phyloP scores from a whole-genome alignment of 2,888 invertebrate genomes.

The Acleris sparsana region DNA sequence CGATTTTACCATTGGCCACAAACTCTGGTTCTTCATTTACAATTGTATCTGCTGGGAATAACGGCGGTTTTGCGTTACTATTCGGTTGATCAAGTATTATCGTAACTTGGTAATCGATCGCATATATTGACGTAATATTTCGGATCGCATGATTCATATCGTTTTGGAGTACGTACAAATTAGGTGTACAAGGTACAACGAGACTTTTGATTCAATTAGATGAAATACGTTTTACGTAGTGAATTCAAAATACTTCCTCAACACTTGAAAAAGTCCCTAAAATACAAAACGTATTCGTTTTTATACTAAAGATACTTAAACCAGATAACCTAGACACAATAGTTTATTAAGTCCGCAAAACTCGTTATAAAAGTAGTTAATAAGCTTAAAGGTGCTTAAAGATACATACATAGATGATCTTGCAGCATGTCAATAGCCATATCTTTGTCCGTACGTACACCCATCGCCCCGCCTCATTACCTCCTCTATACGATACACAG shows the following conservation, averaged over 20 bases:
- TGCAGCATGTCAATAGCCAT: constrained; percentile 66
- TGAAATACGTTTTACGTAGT: constrained; percentile 62
- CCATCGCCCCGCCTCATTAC: constrained; percentile 79
- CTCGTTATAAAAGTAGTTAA: constrained; percentile 59
- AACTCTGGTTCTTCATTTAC: constrained; percentile 47
- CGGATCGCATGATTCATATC: constrained; percentile 73
- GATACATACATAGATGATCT: constrained; percentile 57
- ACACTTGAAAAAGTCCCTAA: not conserved
- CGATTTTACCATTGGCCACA: constrained; percentile 39
- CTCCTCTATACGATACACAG: constrained; percentile 71
- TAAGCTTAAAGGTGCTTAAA: constrained; percentile 59
- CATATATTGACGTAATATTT: constrained; percentile 67
- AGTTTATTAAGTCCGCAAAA: constrained; percentile 46
- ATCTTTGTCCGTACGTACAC: constrained; percentile 73
- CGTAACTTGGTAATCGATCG: constrained; percentile 49
- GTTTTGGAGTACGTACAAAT: constrained; percentile 63
- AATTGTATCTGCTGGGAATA: constrained; percentile 56
- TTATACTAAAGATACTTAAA: too few relatives aligned
- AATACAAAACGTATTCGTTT: too few relatives aligned
- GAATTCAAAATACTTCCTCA: constrained; percentile 49
- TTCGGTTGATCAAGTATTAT: constrained; percentile 48
- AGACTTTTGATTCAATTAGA: constrained; percentile 76
- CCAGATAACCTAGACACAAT: constrained; percentile 12
- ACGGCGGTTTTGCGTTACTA: constrained; percentile 48
- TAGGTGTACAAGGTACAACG: constrained; percentile 61